Evolutionary conservation across 2,797 vertebrate species (phyloP).

Genomic region (Coccyzus lansbergi): DNA sequence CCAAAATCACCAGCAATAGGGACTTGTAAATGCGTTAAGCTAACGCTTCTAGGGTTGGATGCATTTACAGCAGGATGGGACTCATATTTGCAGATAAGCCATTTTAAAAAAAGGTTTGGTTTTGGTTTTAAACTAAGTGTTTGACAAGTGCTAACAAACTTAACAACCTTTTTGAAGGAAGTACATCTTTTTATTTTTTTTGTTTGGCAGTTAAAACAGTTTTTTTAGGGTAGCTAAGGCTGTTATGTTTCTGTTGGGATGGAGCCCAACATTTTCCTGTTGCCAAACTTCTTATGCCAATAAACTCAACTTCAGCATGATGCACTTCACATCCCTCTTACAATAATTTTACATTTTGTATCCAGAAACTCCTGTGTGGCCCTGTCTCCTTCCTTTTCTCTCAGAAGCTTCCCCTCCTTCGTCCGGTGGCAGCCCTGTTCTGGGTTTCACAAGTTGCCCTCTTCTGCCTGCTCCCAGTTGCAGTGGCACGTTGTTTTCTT

Average conservation of each 20-base stretch:
- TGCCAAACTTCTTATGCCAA: neutral
- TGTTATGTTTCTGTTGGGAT: neutral
- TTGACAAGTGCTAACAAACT: slow-evolving; percentile 39
- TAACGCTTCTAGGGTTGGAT: slow-evolving; percentile 49
- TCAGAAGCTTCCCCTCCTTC: neutral
- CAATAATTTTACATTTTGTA: neutral
- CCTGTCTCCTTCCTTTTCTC: neutral
- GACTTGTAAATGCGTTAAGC: neutral
- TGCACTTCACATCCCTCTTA: neutral
- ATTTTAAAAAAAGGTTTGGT: slow-evolving; percentile 34
- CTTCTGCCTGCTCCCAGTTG: neutral
- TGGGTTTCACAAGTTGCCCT: neutral
- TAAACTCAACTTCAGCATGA: neutral
- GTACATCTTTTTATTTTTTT: neutral
- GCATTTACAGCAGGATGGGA: slow-evolving; percentile 48
- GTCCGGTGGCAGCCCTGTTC: neutral
- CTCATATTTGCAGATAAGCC: slow-evolving; percentile 65
- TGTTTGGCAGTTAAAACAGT: neutral
- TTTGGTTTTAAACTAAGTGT: slow-evolving; percentile 3
- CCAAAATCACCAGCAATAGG: slow-evolving; percentile 42
- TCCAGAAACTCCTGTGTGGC: neutral
- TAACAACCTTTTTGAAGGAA: slow-evolving; percentile 6
- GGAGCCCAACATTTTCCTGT: neutral
- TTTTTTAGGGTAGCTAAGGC: neutral
- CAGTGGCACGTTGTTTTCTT: neutral